Evolutionary conservation across 2,113 vertebrate species (phyloP).

Genomic region (Rutilus rutilus): DNA sequence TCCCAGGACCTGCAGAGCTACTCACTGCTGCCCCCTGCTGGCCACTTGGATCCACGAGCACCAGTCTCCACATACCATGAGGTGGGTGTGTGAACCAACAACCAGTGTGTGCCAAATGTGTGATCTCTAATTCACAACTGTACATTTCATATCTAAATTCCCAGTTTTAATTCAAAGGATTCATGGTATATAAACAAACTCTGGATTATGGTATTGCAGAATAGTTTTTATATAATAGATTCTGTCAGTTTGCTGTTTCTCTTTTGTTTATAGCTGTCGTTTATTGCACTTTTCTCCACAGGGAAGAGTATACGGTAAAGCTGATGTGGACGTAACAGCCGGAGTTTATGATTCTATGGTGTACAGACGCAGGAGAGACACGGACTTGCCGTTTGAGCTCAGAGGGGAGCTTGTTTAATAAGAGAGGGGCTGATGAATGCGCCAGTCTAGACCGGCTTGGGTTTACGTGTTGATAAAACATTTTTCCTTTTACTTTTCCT

Average conservation of each 20-base stretch:
- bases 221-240: not conserved
- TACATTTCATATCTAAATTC: not conserved
- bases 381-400: constrained; percentile 81
- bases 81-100: constrained; percentile 52
- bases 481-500: not conserved
- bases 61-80: constrained; percentile 42
- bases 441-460: not conserved
- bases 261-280: not conserved
- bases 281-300: constrained; percentile 54
- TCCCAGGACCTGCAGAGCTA: constrained; percentile 60
- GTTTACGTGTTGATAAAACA: constrained; percentile 1
- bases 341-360: constrained; percentile 62
- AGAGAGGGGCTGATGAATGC: not conserved
- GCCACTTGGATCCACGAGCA: constrained; percentile 19
- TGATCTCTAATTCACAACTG: not conserved
- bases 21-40: constrained; percentile 50
- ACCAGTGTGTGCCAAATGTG: not conserved
- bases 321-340: constrained; percentile 50
- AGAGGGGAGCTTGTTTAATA: constrained; percentile 80
- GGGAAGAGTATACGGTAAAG: constrained; percentile 35
- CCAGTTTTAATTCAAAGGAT: not conserved
- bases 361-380: constrained; percentile 53
- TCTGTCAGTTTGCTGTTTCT: not conserved
- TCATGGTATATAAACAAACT: not conserved
- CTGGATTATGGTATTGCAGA: not conserved